Base-by-base conservation (phyloP, 2,797 vertebrate species). In the Cossypha polioptera region DNA sequence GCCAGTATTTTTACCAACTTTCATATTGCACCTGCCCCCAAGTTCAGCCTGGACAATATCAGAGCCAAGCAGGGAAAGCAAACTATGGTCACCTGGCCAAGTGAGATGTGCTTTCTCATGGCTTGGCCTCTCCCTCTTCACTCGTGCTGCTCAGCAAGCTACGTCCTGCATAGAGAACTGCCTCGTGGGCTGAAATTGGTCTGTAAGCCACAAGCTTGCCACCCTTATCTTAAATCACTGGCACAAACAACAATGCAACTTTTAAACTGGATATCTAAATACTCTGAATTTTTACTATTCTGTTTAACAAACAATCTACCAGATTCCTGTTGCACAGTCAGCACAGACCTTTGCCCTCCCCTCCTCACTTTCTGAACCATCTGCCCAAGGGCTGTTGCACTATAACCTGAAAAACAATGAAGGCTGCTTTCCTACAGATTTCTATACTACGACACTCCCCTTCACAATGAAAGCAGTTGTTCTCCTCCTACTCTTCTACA, bases 401-500 rank as follows among this genome's bases (percentile, higher is more conserved):
- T 61, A 35, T 74, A 91, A 94, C 76, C 72, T 90, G 82, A 74
- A 94, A 91, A 94, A 75, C 43, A 90, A 28, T 3, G 11, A 82
- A 87, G 48, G 54, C 82, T 58, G 16, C 36, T 53, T 90, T 94
- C 85, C 91, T 92, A 43, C 85, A 72, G 66, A 72, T 55, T 94
- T 83, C 68, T 61, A 25, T 45, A 45, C 75, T 88, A 62, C 0
- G 0, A 35, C 68, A 89, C 18, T 80, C 53, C 28, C 40, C 36
- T 33, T 61, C 24, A 79, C 87, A 88, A 68, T 54, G 57, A 92
- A 78, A 68, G 31, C 45, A 53, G 50, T 51, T 91, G 81, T 71
- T 94, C 65, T 80, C 71, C 43, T 96, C 67, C 91, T 71, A 53
- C 78, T 88, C 78, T 29, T 90, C 50, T 29, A 88, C 51, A 93